phyloP scores from a whole-genome alignment of 2,797 vertebrate genomes.

The Limosa lapponica region DNA sequence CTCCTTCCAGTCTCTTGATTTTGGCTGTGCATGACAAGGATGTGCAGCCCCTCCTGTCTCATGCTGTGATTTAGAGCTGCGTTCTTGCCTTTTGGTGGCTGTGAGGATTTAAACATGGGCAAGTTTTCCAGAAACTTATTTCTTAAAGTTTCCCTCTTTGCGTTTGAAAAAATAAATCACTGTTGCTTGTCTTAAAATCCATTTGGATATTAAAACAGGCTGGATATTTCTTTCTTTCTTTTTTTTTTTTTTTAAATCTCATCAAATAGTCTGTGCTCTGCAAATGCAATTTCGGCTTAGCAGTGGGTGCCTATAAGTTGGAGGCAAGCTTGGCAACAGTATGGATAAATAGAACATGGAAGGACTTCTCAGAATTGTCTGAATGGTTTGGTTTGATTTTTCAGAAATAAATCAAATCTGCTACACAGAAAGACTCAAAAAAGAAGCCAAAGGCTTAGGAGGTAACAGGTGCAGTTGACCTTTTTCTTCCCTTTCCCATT shows the following conservation, averaged over 20 bases:
- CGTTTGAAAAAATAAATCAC: background rate
- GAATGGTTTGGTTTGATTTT: background rate
- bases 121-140: background rate
- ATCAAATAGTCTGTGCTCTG: background rate
- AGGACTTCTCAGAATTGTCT: background rate
- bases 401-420: background rate
- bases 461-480: background rate
- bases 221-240: background rate
- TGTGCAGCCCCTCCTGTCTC: conserved; percentile 13
- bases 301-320: background rate
- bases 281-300: background rate
- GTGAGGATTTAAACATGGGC: background rate
- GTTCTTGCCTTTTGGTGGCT: background rate
- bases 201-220: background rate
- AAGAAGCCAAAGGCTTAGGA: background rate
- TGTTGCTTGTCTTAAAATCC: background rate
- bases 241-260: background rate
- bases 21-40: background rate
- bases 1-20: conserved; percentile 19
- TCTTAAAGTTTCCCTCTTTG: background rate
- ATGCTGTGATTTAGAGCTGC: conserved; percentile 9
- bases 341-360: background rate
- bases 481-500: background rate
- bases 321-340: background rate
- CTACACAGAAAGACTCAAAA: background rate